Conservation (phyloP, 2,888 invertebrate species). For the Hybos culiciformis region DNA sequence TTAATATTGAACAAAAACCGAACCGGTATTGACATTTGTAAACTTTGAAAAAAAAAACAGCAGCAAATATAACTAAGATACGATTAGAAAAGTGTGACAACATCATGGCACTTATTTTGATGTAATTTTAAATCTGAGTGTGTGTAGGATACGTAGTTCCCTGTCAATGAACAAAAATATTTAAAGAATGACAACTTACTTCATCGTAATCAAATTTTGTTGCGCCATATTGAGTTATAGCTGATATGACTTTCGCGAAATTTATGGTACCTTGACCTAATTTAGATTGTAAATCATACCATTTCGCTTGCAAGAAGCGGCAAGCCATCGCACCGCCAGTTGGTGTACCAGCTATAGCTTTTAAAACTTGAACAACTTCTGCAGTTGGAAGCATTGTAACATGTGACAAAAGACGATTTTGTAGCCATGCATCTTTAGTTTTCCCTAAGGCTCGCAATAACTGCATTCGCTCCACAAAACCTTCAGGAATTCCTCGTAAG, state of each 20-base stretch:
- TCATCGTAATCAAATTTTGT: slow-evolving; percentile 37
- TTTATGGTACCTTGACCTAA: slow-evolving; percentile 33
- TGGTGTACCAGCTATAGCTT: slow-evolving; percentile 36
- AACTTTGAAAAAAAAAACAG: too few species aligned
- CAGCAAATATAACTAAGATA: neutral
- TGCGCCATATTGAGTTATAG: slow-evolving; percentile 36
- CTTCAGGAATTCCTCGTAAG: slow-evolving; percentile 30
- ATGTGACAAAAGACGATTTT: slow-evolving; percentile 35
- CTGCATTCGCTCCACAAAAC: slow-evolving; percentile 34
- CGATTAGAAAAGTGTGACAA: neutral
- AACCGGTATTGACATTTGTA: too few species aligned
- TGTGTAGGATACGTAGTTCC: neutral
- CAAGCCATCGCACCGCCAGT: slow-evolving; percentile 37
- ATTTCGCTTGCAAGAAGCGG: slow-evolving; percentile 35
- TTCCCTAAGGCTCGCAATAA: slow-evolving; percentile 32
- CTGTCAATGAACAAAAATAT: neutral
- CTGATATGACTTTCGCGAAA: slow-evolving; percentile 37
- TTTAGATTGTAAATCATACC: slow-evolving; percentile 34
- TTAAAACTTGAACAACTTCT: slow-evolving; percentile 35
- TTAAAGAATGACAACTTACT: slow-evolving; percentile 19
- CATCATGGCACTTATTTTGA: neutral
- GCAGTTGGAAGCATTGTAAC: slow-evolving; percentile 34
- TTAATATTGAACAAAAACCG: too few species aligned
- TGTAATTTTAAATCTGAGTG: neutral
- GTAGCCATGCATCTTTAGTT: slow-evolving; percentile 37